These are phyloP conservation scores for Meiosimyza decipiens DNA, from an alignment of 2,888 invertebrate species.

Conservation along the genomic window DNA sequence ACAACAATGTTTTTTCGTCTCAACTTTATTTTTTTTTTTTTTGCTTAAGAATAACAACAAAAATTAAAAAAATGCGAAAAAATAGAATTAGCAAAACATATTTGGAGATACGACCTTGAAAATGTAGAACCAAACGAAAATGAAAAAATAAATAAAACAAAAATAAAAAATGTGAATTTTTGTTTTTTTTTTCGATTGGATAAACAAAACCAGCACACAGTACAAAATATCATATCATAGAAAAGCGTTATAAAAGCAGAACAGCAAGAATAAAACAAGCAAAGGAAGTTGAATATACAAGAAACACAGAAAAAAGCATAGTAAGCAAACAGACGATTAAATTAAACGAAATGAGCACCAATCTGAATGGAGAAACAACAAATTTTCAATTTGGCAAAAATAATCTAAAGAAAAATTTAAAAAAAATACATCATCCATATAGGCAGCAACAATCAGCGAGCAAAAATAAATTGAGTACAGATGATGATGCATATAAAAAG, in stretches of 20 bases:
- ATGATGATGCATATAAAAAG: constrained; percentile 47
- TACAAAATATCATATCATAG: too few relatives aligned
- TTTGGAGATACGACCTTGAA: constrained; percentile 15
- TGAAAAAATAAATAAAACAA: neutral
- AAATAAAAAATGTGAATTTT: neutral
- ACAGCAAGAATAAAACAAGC: too few relatives aligned
- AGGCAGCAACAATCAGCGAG: constrained; percentile 20
- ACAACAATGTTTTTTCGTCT: constrained; percentile 23
- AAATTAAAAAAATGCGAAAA: neutral
- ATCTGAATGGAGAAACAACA: constrained; percentile 9
- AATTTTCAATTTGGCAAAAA: constrained; percentile 17
- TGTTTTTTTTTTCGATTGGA: too few relatives aligned
- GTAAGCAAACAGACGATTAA: too few relatives aligned
- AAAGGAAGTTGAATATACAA: too few relatives aligned
- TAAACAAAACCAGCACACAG: too few relatives aligned
- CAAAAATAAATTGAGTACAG: constrained; percentile 24
- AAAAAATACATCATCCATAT: too few relatives aligned
- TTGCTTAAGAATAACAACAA: constrained; percentile 24
- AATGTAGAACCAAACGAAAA: constrained; percentile 17
- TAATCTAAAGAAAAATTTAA: neutral
- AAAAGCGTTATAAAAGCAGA: too few relatives aligned
- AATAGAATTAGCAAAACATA: constrained; percentile 3
- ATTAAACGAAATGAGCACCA: neutral
- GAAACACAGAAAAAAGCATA: too few relatives aligned
- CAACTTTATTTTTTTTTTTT: constrained; percentile 12